Percentiles rank a stretch among this genome's conserved stretches.
Evolutionary conservation across 1,140 invertebrate genomes (phyloP).

Genomic region (Arion vulgaris): DNA sequence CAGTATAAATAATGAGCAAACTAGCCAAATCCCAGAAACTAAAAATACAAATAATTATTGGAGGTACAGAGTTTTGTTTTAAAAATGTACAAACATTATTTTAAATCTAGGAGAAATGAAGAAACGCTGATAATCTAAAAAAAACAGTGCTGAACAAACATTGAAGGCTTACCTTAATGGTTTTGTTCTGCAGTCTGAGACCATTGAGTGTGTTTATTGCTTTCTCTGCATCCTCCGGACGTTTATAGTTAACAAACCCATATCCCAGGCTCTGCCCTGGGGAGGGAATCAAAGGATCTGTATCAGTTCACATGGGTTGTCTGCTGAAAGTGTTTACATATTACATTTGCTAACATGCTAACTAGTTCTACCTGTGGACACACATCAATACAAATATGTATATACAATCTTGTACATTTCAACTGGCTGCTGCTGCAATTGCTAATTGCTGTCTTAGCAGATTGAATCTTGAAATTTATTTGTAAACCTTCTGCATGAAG

Average conservation of each 20-base stretch:
- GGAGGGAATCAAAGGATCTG: slow-evolving; percentile 27
- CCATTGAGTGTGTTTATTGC: slow-evolving; percentile 98
- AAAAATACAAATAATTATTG: not conserved
- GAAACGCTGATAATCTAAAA: not conserved
- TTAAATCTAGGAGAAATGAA: not conserved
- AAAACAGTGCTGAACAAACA: not conserved
- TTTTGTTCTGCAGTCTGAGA: slow-evolving; percentile 97
- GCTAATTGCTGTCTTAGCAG: no score
- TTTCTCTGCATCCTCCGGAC: slow-evolving; percentile 96
- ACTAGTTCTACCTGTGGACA: not conserved
- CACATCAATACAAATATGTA: not conserved
- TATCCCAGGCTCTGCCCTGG: slow-evolving; percentile 98
- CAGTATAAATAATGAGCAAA: not conserved
- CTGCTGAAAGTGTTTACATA: not conserved
- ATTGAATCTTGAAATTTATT: no score
- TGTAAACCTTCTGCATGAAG: no score
- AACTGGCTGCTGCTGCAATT: no score
- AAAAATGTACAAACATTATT: not conserved
- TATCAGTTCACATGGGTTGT: slow-evolving; percentile 35
- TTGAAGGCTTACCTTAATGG: slow-evolving; percentile 89
- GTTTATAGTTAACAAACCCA: slow-evolving; percentile 98
- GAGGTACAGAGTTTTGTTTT: not conserved
- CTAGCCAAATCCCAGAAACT: not conserved
- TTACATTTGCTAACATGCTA: not conserved
- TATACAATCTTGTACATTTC: no score